phyloP scores from a whole-genome alignment of 2,113 vertebrate genomes.

The Zosterops japonicus region DNA sequence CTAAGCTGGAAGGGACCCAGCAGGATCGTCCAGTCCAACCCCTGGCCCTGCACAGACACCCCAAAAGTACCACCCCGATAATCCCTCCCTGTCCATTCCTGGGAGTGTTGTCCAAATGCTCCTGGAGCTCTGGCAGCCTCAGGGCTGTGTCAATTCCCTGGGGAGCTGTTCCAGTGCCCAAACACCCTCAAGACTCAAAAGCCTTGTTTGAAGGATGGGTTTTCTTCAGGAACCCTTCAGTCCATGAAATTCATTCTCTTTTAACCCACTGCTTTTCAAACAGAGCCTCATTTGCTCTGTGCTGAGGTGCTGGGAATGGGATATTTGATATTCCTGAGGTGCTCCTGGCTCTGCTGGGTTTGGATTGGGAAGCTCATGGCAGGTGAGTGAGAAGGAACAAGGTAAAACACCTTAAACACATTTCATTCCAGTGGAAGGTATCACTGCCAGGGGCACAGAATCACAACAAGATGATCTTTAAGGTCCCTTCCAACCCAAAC shows the following conservation, averaged over 20 bases:
- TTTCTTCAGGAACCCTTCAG: neutral
- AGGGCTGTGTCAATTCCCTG: accelerated
- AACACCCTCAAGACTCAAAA: neutral
- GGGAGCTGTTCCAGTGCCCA: neutral
- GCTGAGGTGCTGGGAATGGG: neutral
- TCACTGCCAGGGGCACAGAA: neutral
- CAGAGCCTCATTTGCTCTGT: neutral
- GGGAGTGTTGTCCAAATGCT: accelerated
- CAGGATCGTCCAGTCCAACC: accelerated
- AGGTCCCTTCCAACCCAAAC: neutral
- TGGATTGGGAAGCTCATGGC: neutral
- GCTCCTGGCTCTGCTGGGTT: neutral
- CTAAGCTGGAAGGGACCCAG: too few relatives aligned
- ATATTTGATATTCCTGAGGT: neutral
- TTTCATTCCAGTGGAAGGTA: neutral
- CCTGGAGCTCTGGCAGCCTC: neutral
- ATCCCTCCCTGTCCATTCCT: neutral
- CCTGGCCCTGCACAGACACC: neutral
- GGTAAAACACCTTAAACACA: neutral
- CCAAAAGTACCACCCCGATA: neutral
- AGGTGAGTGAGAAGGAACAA: neutral
- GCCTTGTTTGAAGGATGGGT: neutral
- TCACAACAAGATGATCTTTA: neutral
- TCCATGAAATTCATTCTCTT: neutral
- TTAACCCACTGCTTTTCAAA: neutral